Percentiles rank a stretch among this genome's conserved stretches.
Conservation (phyloP, 2,113 vertebrate genomes). For the Oplegnathus fasciatus region DNA sequence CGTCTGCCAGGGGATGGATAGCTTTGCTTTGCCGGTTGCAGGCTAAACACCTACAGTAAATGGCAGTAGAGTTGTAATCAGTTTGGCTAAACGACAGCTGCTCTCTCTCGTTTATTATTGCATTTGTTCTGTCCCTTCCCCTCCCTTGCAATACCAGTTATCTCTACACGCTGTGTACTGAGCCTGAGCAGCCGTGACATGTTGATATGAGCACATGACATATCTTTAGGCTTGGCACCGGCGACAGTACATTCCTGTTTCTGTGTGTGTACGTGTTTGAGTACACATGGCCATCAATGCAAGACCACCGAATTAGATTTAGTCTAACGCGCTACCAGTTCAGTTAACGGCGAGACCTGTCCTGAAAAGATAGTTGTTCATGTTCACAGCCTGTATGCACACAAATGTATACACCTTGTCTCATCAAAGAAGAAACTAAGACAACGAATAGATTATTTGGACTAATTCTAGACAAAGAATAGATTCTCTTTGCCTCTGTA, state of each 20-base stretch:
- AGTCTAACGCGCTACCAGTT: constrained; percentile 39
- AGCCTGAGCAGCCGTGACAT: constrained; percentile 59
- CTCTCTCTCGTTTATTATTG: constrained; percentile 55
- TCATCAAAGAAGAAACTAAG: constrained; percentile 22
- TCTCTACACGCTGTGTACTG: constrained; percentile 43
- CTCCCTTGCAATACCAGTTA: constrained; percentile 61
- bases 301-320: constrained; percentile 62
- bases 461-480: constrained; percentile 2
- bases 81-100: constrained; percentile 70
- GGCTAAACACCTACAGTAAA: constrained; percentile 66
- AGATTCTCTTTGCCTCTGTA: constrained; percentile 19
- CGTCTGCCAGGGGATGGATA: constrained; percentile 41
- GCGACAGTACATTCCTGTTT: constrained; percentile 46
- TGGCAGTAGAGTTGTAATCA: constrained; percentile 62
- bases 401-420: constrained; percentile 1
- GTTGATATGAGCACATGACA: constrained; percentile 67
- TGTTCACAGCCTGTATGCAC: background rate
- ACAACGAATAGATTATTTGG: constrained; percentile 28
- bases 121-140: constrained; percentile 68
- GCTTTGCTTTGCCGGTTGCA: constrained; percentile 37
- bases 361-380: constrained; percentile 29
- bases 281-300: constrained; percentile 38
- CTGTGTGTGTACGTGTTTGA: constrained; percentile 9
- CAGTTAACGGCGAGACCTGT: constrained; percentile 37
- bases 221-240: constrained; percentile 52